Evolutionary conservation across 1,140 invertebrate species (phyloP).

Genomic region (Lordiphosa clarofinis): DNA sequence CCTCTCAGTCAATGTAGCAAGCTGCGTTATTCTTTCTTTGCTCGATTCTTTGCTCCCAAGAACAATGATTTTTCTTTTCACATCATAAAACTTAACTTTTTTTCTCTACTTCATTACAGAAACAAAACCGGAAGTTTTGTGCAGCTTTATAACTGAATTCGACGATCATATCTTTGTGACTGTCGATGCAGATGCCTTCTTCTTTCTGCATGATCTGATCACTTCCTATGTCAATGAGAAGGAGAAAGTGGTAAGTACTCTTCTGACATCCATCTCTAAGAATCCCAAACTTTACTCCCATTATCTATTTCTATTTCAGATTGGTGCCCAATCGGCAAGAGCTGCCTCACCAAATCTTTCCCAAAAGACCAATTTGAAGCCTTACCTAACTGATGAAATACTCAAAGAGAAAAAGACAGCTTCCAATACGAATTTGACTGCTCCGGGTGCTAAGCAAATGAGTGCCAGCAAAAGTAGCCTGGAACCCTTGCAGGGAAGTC

Average conservation of each 20-base stretch:
- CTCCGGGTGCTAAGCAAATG: slow-evolving; percentile 48
- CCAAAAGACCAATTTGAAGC: slow-evolving; percentile 67
- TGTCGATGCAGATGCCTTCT: slow-evolving; percentile 98
- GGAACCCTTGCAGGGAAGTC: slow-evolving; percentile 61
- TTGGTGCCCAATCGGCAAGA: slow-evolving; percentile 67
- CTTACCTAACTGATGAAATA: slow-evolving; percentile 68
- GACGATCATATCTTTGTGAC: slow-evolving; percentile 99
- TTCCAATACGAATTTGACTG: slow-evolving; percentile 56
- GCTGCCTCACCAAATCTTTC: slow-evolving; percentile 77
- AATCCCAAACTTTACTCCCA: neutral
- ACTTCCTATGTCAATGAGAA: slow-evolving; percentile 97
- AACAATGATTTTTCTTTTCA: too few relatives aligned
- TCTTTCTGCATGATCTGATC: slow-evolving; percentile 98
- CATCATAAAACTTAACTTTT: too few relatives aligned
- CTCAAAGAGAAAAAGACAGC: slow-evolving; percentile 58
- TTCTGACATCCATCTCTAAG: neutral
- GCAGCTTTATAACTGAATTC: slow-evolving; percentile 98
- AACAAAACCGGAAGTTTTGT: slow-evolving; percentile 93
- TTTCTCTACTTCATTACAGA: slow-evolving; percentile 80
- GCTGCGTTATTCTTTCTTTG: too few relatives aligned
- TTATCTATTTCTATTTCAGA: slow-evolving; percentile 28
- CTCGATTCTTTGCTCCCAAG: too few relatives aligned
- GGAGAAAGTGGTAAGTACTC: slow-evolving; percentile 87
- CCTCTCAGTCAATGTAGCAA: too few relatives aligned
- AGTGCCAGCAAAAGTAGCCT: slow-evolving; percentile 63